Base-by-base conservation (phyloP, 1,140 invertebrate genomes). In the Anadara kagoshimensis region DNA sequence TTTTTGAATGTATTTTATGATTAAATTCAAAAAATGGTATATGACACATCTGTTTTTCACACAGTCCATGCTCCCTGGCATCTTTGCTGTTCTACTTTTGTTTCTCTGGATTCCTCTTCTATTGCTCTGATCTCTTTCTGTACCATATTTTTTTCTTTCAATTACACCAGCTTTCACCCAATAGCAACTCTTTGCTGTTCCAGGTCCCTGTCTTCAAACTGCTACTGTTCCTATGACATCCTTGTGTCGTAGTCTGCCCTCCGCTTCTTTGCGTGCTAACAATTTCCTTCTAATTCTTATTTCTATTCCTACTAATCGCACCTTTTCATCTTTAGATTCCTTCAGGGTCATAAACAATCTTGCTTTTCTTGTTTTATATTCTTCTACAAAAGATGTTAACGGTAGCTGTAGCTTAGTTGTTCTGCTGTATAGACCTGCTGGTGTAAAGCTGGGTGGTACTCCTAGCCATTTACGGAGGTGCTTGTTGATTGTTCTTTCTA, bases 401-500 rank as follows among this genome's bases (percentile, higher is more conserved):
- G 57, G 63, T 22, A 73, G n/a, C n/a, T n/a, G n/a, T n/a, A n/a
- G 45, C 49, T 66, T 56, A 22, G 45, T 18, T 66, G 54, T 20
- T 14, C 41, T 73, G 18, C 65, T 61, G 36, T 75, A 70, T 24
- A 75, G 41, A 7, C 56, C 61, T 18, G 57, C 14, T 11, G 51
- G 18, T 36, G 66, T 44, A 44, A 64, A 64, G 20, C 51, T 56
- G 56, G 61, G 59, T 57, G 49, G 73, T 10, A 75, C 56, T 41
- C 66, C 61, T n/a, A 64, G 20, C 36, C 63, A 71, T 57, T 63
- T 54, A 8, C 66, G 5, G 5, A 53, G 63, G 29, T 72, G 44
- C 18, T 43, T 59, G 53, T 61, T 76, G 51, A 76, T n/a, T 62
- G 16, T 61, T 56, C 47, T 65, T 51, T 78, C 66, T 5, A 74